Base-by-base conservation (phyloP, 2,888 invertebrate species). In the Baccha elongata region DNA sequence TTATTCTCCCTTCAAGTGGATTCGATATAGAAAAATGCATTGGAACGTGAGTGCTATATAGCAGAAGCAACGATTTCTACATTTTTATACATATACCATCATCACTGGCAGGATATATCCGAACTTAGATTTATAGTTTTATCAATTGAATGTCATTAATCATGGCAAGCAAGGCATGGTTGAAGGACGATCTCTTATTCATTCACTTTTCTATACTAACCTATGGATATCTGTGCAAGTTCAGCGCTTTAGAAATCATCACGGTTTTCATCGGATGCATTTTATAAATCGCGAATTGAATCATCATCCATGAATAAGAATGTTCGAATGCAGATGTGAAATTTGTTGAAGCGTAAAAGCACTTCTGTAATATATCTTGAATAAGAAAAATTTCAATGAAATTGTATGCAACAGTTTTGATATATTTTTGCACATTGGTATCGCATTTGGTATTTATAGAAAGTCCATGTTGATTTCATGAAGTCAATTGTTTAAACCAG, bases 61-160 rank as follows among this genome's bases (percentile, higher is more conserved):
- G 32, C 15, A 42, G 35, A 13, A 15, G 19, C 55, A 50, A 50
- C 42, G 15, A 52, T 48, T 62, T 69, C 44, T 75, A 52, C 80
- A 76, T 8, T 17, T 15, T 2, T 13, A 52, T 5, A 17, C 19
- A 7, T 1, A 19, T 13, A 21, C 32, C 32, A 52, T 52, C 52
- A n/a, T 48, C 52, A 65, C 55, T 65, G 69, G 60, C 50, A 60
- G 58, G 75, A 76, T 76, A 76, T 29, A 2, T 37, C 13, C 65
- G 69, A 58, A 76, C 42, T 65, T 50, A 64, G 78, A 83, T 83
- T 83, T 83, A 83, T 83, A 83, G 81, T 50, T 78, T 62, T 72
- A 78, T 78, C 71, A 71, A 78, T 78, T 72, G 81, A 72, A 78
- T 55, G 81, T 48, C 81, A 83, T 83, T 83, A 83, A 76, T 83